Evolutionary conservation across 37 sponge, comb jelly and placozoan species (phyloP), one percentile per base, ranked within the genome.

Genomic region (Aplysina aerophoba): DNA sequence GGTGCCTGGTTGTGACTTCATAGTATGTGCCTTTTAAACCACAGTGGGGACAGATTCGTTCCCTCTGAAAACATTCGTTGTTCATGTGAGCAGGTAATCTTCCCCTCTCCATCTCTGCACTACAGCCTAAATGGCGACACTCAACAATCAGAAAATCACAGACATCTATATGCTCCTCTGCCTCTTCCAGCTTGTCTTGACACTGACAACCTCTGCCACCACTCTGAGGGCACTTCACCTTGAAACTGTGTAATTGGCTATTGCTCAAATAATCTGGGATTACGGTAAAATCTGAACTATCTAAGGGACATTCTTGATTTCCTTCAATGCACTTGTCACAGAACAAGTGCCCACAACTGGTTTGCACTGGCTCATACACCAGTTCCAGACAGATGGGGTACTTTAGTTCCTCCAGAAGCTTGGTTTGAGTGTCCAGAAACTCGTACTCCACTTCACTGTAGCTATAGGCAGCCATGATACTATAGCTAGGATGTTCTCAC

Each of bases 201-300:
- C 21, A 35, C 88, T 84, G 83, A 4, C 58, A 3, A 50, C 88
- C 82, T 11, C 88, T 79, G 22, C 15, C 22, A 59, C 2, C 31
- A 0, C 4, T 16, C 55, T 83, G 54, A 27, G 27, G 1, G 28
- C 88, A 88, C 30, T 40, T 67, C 8, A 87, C 73, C 19, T 66
- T 62, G 12, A 87, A 39, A 16, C 39, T 25, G 21, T 25, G 16
- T 19, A 87, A 44, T 19, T 50, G 20, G 6, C 81, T 81, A 16
- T 50, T 40, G 0, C n/a, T 28, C 1, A 31, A 34, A 30, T 53
- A 36, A 38, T 87, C 82, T 21, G 85, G 31, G 72, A 89, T 71
- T 0, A 73, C 83, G 20, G 80, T 73, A 31, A 85, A 85, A 12
- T 39, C 36, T 16, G 31, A 31, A n/a, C n/a, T n/a, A n/a, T n/a